These are phyloP conservation scores for Grantiella picta DNA, from an alignment of 2,113 vertebrate genomes.

Conservation along the genomic window DNA sequence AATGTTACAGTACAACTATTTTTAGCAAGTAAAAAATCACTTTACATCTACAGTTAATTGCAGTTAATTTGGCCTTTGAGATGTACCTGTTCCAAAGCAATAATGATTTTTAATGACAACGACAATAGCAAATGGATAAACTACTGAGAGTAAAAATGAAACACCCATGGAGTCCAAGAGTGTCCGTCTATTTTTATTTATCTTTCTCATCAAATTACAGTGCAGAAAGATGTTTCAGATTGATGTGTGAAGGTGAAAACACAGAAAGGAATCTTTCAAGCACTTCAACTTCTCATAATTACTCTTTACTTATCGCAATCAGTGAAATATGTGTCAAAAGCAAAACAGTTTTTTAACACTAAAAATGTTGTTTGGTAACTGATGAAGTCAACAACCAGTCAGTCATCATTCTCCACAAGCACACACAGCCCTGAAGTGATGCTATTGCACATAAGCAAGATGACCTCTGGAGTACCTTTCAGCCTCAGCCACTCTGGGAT, in stretches of 20 bases:
- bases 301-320: not conserved
- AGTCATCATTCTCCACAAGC: not conserved
- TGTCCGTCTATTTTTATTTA: not conserved
- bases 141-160: not conserved
- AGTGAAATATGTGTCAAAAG: not conserved
- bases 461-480: not conserved
- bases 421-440: not conserved
- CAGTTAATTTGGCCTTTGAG: constrained; percentile 23
- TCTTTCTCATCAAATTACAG: not conserved
- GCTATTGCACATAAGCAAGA: fast-evolving
- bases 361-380: not conserved
- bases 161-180: not conserved
- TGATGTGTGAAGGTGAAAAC: not conserved
- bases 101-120: constrained; percentile 1
- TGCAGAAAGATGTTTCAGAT: not conserved
- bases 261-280: not conserved
- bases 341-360: not conserved
- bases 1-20: not conserved
- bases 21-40: constrained; percentile 25
- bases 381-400: not conserved
- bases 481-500: not conserved
- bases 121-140: not conserved
- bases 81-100: not conserved
- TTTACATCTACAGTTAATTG: constrained; percentile 17
- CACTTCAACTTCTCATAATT: not conserved